Evolutionary conservation across 2,888 invertebrate genomes (phyloP).

Genomic region (Caenorhabditis sp.): DNA sequence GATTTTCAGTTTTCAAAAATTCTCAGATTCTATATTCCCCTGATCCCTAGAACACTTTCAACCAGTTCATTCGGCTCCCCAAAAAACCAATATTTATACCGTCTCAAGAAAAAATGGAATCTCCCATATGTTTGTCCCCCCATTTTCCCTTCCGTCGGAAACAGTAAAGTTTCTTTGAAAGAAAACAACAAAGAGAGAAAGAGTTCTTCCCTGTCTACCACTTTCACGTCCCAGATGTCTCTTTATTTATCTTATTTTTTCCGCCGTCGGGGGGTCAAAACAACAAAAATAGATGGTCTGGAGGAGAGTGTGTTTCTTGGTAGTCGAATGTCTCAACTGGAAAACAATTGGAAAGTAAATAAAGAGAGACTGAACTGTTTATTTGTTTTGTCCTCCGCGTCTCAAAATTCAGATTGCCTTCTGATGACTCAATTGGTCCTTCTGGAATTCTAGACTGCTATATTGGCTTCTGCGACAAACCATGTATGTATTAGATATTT

Average conservation of each 20-base stretch:
- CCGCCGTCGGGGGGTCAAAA: conserved; percentile 40
- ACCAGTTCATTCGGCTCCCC: background rate
- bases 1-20: background rate
- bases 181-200: conserved; percentile 16
- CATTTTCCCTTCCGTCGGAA: background rate
- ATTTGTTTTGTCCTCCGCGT: conserved; percentile 24
- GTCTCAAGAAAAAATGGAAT: conserved; percentile 19
- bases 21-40: background rate
- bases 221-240: conserved; percentile 34
- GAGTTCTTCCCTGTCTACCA: background rate
- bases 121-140: conserved; percentile 30
- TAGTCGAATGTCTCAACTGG: conserved; percentile 23
- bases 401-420: conserved; percentile 37
- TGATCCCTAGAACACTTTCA: no score
- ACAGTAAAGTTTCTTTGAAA: conserved; percentile 14
- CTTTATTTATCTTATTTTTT: background rate
- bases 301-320: conserved; percentile 19
- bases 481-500: background rate
- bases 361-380: conserved; percentile 27
- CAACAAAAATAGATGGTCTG: conserved; percentile 25
- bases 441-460: conserved; percentile 10
- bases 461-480: no score
- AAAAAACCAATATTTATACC: conserved; percentile 18
- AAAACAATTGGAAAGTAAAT: conserved; percentile 17
- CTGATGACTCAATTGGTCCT: background rate